Evolutionary conservation across 2,797 vertebrate species (phyloP), one percentile per base, ranked within the genome.

Genomic region (Cryptoblepharus egeriae): DNA sequence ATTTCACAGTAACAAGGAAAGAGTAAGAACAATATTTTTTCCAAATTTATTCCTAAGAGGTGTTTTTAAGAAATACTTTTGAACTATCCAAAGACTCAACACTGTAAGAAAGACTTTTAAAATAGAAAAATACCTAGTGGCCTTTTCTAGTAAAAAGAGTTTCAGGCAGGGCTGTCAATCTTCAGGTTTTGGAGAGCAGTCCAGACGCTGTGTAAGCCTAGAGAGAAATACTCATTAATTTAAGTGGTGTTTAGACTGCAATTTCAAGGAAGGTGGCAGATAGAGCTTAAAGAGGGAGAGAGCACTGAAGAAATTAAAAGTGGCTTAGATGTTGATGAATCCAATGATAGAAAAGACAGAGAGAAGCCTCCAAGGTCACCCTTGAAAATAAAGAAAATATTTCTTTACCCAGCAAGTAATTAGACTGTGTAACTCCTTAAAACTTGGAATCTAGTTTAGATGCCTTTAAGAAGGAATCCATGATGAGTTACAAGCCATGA

Each of bases 201-300:
- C 37, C 57, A 58, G 57, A 55, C n/a, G n/a, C 60, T 70, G 70
- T 11, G 10, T 37, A 78, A 78, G 49, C 45, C 11, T 60, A 24
- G 7, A 74, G 69, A 74, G 75, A 78, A 79, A 73, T n/a, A 67
- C 55, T 82, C 30, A 45, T 60, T 75, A 45, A 58, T 32, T 22
- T 68, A 75, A 82, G 20, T 57, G 49, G 12, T 10, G 26, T 39
- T 74, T 30, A 67, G 65, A 69, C 26, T 60, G 67, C 39, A 26
- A 13, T 68, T 68, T 81, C 80, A 67, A 75, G 35, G 57, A 12
- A 68, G 22, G 13, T 11, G 24, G 20, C 13, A n/a, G 79, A 57
- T 26, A n/a, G 32, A 63, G 68, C 3, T 28, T 24, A 18, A 22
- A 18, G 8, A 32, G 70, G 1, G 9, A 57, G 32, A 9, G 55